Conservation (phyloP, 1,140 invertebrate genomes). For the Apocrypta bakeri region DNA sequence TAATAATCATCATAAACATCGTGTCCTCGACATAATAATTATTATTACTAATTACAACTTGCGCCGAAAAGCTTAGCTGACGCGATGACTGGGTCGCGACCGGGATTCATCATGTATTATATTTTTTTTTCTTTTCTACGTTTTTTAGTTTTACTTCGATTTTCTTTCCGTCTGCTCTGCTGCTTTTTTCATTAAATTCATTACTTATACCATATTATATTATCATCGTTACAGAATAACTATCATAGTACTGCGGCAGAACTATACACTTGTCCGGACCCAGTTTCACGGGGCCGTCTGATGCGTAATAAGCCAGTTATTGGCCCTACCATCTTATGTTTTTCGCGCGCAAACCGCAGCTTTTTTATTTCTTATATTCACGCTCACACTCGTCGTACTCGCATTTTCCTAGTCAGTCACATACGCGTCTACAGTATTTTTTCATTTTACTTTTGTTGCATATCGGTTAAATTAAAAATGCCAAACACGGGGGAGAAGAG, state of each 20-base stretch:
- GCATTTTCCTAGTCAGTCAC: conserved; percentile 42
- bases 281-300: conserved; percentile 58
- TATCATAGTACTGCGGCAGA: conserved; percentile 68
- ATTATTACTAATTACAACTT: conserved; percentile 71
- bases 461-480: conserved; percentile 41
- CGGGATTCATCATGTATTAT: conserved; percentile 57
- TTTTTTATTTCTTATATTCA: conserved; percentile 13
- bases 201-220: conserved; percentile 67
- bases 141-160: conserved; percentile 36
- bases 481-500: conserved; percentile 7
- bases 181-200: conserved; percentile 57
- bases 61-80: conserved; percentile 62
- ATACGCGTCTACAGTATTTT: conserved; percentile 38
- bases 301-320: conserved; percentile 51
- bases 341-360: conserved; percentile 7
- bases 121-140: conserved; percentile 56
- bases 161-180: conserved; percentile 15
- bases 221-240: conserved; percentile 71
- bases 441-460: conserved; percentile 43
- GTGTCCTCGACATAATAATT: conserved; percentile 69
- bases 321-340: conserved; percentile 56
- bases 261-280: conserved; percentile 67
- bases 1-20: conserved; percentile 70
- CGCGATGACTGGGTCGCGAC: conserved; percentile 65
- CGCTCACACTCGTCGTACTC: conserved; percentile 33